Conservation (phyloP, 92 coral and sea anemone species). For the Actinernus sp. region DNA sequence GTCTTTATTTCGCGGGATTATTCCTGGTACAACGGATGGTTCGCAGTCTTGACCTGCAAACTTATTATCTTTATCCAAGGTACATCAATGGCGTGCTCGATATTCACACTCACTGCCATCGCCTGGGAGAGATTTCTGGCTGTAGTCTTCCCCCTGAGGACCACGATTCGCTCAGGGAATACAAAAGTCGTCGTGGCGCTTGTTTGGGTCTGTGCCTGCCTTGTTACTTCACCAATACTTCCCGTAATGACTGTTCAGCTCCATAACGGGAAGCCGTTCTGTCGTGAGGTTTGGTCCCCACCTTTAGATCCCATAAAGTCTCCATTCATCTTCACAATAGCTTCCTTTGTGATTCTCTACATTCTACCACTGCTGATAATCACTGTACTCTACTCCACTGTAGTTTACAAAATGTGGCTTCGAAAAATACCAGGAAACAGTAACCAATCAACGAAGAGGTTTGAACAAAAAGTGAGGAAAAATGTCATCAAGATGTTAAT, state of each 20-base stretch:
- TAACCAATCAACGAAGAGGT: constrained; percentile 36
- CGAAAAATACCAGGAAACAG: constrained; percentile 71
- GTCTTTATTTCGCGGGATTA: constrained; percentile 1
- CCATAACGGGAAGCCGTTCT: constrained; percentile 25
- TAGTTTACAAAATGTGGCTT: constrained; percentile 67
- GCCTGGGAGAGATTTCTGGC: constrained; percentile 74
- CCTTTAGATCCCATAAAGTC: constrained; percentile 49
- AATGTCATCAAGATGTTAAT: constrained; percentile 72
- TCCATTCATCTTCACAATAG: constrained; percentile 46
- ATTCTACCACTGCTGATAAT: constrained; percentile 52
- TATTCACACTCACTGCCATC: constrained; percentile 68
- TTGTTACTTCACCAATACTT: constrained; percentile 50
- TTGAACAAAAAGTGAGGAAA: constrained; percentile 46
- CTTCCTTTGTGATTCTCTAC: constrained; percentile 48
- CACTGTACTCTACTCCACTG: constrained; percentile 53
- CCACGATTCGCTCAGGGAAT: constrained; percentile 18
- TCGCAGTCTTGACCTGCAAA: constrained; percentile 59
- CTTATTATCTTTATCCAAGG: constrained; percentile 36
- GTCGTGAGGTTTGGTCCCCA: constrained; percentile 57
- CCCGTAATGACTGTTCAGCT: constrained; percentile 18
- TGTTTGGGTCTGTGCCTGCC: constrained; percentile 26
- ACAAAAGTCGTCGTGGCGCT: neutral
- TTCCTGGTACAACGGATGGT: constrained; percentile 33
- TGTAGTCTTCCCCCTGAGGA: constrained; percentile 57
- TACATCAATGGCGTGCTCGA: constrained; percentile 63